Evolutionary conservation across 2,797 vertebrate species (phyloP).

Genomic region (Smutsia gigantea): DNA sequence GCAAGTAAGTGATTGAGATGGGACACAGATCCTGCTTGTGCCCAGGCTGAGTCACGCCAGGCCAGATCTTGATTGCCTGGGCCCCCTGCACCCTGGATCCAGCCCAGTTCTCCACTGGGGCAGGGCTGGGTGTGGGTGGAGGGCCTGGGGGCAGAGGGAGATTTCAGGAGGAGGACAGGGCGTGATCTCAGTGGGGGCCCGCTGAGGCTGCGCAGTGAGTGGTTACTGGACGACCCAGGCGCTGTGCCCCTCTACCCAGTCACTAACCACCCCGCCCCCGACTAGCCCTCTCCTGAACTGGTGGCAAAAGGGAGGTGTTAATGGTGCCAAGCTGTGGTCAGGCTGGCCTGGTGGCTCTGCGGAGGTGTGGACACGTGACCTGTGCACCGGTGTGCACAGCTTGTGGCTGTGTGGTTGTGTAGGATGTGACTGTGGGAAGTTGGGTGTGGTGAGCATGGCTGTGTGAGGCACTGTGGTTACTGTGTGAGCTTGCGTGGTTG

Average conservation of each 20-base stretch:
- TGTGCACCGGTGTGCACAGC: background rate
- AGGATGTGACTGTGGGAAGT: background rate
- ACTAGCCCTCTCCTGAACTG: fast-evolving
- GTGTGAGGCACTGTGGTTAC: background rate
- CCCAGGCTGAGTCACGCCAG: background rate
- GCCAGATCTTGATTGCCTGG: background rate
- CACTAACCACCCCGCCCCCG: background rate
- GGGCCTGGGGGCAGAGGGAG: background rate
- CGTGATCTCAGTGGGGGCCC: background rate
- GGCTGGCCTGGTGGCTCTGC: background rate
- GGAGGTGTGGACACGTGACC: background rate
- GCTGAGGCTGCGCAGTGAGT: fast-evolving
- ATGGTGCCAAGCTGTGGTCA: background rate
- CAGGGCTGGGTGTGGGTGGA: background rate
- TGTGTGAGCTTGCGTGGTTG: background rate
- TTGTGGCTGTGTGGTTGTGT: background rate
- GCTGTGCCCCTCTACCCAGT: fast-evolving
- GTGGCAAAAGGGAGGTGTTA: background rate
- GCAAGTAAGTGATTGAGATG: background rate
- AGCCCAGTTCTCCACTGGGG: background rate
- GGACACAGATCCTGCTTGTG: fast-evolving
- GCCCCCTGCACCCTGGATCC: background rate
- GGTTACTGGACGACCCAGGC: background rate
- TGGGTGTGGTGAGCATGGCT: background rate
- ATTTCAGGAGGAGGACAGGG: background rate